Base-by-base conservation (phyloP, 1,140 invertebrate species). In the Hermatobates lingyangjiaoensis region DNA sequence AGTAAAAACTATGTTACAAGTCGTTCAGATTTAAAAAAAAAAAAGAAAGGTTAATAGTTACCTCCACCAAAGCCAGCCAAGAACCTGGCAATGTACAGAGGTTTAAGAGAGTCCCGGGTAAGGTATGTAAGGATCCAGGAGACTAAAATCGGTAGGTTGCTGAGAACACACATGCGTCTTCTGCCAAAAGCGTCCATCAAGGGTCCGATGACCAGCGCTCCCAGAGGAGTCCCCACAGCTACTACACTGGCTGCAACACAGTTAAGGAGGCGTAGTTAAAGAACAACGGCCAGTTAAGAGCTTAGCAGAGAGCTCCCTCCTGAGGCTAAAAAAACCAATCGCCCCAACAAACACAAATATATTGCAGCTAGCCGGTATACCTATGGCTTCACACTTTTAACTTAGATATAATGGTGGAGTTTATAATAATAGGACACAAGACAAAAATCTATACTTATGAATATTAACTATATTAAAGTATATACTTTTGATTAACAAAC, bases 161-260 rank as follows among this genome's bases (percentile, higher is more conserved):
- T 66, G 0, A 74, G 28, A 14, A 76, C 61, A 28, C 75, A 68
- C 1, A 75, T 64, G 38, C 52, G 61, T 63, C 74, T 79, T 3
- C 80, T 61, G 1, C 81, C 81, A 58, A 73, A 71, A 58, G 64
- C 67, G 59, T 82, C 79, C 67, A 81, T 76, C 18, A 76, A 53
- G 26, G 70, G 72, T 2, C 76, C 71, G 27, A 68, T 63, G 3
- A 70, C 48, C 0, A 74, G 50, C 0, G 73, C 67, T 24, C 74
- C 74, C 27, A 75, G 48, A 2, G 74, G 74, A 1, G 71, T 61
- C 0, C 68, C 63, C 56, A 77, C 66, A 20, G 71, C 69, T 2
- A 72, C 67, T 24, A 75, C 62, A 60, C 73, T 74, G 15, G 72
- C 74, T 75, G 56, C 46, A 65, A 70, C 27, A 57, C 54, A 51